Evolutionary conservation across 2,888 invertebrate genomes (phyloP), one percentile per base, ranked within the genome.

Genomic region (Hedya salicella): DNA sequence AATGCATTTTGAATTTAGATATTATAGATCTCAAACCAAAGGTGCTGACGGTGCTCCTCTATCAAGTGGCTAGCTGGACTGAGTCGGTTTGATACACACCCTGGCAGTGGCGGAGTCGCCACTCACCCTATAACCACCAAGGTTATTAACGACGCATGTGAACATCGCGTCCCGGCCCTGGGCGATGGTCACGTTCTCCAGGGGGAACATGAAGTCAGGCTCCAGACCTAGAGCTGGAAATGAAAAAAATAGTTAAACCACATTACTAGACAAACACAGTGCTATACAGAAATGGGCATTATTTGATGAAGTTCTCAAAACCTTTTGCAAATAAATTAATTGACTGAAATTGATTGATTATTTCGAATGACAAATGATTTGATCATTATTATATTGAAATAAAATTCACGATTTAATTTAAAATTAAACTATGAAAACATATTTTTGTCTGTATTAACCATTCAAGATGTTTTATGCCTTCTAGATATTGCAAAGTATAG

Each of bases 51-150:
- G 89, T 91, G 91, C 91, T 88, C 87, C 87, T 85, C 91, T 91
- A 90, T 80, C 69, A 75, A 70, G 71, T 74, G 73, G 79, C 79
- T 87, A 89, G 85, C 87, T 89, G 91, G 88, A 88, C 80, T 78
- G 85, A 85, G 85, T 89, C 79, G 77, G 85, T 86, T 87, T 82
- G 94, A 95, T 96, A 96, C 96, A 95, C 96, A 96, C 96, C 96
- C 96, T 95, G 94, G 95, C 95, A 87, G 95, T 95, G 93, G 95
- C 94, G 94, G 95, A 93, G 93, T 96, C 96, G 94, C 96, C 96
- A 97, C 97, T 97, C 97, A 97, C 97, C 96, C 96, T 95, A 94
- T 96, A 95, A 93, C 95, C 95, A 81, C 95, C 95, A 85, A 96
- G 94, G 94, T 96, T 96, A 93, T 96, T 96, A 82, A 96, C 96